Evolutionary conservation across 1,140 invertebrate species (phyloP), one percentile per base, ranked within the genome.

Genomic region (Papilio polytes): DNA sequence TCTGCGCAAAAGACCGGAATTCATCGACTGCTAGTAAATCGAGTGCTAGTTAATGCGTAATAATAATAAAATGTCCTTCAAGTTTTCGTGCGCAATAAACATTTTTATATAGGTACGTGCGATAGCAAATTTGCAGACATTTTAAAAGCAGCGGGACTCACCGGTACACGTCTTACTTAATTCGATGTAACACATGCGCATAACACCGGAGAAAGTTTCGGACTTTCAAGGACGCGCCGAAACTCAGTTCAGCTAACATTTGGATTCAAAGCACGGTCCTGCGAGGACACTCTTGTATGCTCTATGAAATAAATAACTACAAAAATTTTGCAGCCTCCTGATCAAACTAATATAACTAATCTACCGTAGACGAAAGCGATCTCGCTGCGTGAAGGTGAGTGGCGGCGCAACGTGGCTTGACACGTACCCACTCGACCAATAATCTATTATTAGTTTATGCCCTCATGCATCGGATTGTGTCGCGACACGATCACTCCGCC

Each of bases 391-490:
- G 86, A 89, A 91, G 86, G 87, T 88, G 87, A 90, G 82, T 85
- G 56, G 83, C 83, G 86, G 77, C 83, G 85, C 86, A 86, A 85
- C 84, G 86, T 86, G 85, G 85, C 84, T 84, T 85, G 84, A 89
- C 81, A 82, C 82, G 78, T 84, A 81, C 84, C 85, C 84, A 87
- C 81, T 72, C 78, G 59, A 84, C 84, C 77, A 87, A 80, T 84
- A 78, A 82, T 86, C 84, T 87, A 89, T 87, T 89, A 89, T 85
- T 90, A 90, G 83, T 84, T 80, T 87, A 88, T 90, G 87, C 87
- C 89, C 91, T 89, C 91, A 91, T 89, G 87, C 87, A 88, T 89
- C 80, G 86, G 82, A 86, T 82, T 83, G 86, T 84, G 81, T 84
- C 82, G 86, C 82, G 87, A 82, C 80, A 85, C 83, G 85, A 82